Conservation (phyloP, 2,888 invertebrate genomes). For the Leptopilina drosophilae region DNA sequence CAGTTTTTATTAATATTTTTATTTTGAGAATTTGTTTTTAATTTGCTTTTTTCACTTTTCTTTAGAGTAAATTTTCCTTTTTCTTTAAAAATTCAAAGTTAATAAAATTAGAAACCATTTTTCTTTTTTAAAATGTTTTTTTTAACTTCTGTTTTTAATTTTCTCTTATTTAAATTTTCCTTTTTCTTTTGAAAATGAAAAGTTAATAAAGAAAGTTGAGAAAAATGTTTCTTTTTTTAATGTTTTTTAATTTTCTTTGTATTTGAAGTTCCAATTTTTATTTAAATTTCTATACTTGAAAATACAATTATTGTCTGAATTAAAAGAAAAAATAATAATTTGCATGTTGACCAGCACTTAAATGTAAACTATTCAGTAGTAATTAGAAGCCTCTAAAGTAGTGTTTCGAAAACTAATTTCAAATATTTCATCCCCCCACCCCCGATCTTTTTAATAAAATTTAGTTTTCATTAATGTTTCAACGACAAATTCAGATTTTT, state of each 20-base stretch:
- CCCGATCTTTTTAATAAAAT: background rate
- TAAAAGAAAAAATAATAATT: background rate
- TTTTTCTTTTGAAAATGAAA: background rate
- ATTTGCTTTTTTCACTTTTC: background rate
- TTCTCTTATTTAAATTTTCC: too few species aligned
- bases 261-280: too few species aligned
- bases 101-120: background rate
- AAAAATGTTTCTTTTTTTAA: background rate
- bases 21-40: background rate
- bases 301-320: slow-evolving; percentile 18
- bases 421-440: slow-evolving; percentile 14
- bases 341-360: slow-evolving; percentile 31
- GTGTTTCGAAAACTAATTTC: slow-evolving; percentile 21
- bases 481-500: background rate
- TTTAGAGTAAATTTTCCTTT: background rate
- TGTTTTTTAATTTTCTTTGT: background rate
- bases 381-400: slow-evolving; percentile 22
- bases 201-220: background rate
- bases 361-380: slow-evolving; percentile 13
- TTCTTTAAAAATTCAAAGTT: too few species aligned
- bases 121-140: background rate
- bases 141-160: background rate
- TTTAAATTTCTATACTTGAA: background rate
- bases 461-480: background rate
- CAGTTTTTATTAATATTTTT: too few species aligned